Base-by-base conservation (phyloP, 1,140 invertebrate species). In the Diorhabda carinulata region DNA sequence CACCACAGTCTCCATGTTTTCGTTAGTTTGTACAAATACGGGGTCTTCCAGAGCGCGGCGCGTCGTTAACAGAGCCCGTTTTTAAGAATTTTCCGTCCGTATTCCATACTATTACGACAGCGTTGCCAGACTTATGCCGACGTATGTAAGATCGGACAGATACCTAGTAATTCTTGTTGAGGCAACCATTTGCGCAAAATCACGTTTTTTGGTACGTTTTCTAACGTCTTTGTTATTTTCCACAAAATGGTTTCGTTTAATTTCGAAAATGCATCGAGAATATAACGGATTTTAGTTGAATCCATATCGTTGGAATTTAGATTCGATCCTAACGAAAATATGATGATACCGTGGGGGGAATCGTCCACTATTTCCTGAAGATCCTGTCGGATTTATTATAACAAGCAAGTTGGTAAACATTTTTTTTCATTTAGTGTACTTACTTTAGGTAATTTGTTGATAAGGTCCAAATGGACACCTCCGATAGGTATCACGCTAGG, bases 91-190 rank as follows among this genome's bases (percentile, higher is more conserved):
- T 25, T 1, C 25, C 25, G 25, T 25, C 1, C 25, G 25, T 25
- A 1, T 25, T 25, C 25, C 2, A 25, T 1, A 1, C 25, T 25
- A 25, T 25, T 1, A 25, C 25, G 25, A 25, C 25, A 25, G 25
- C 25, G 25, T 25, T 25, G 25, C 25, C 25, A 25, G 25, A 25
- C 25, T 25, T 25, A 25, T 25, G 25, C 25, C 25, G 25, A 25
- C 25, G 25, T 25, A 25, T 25, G 25, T 25, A 25, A 25, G 25
- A 25, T 25, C 0, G 25, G 25, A 41, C 57, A 43, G 44, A 74
- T 78, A 83, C 85, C 85, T 68, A 88, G 78, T 68, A 89, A 71
- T 76, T 86, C 84, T 69, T 86, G 86, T 73, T 88, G 87, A 42
- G 87, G 86, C 61, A 88, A 80, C 87, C 87, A 86, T 43, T 73